These are phyloP conservation scores for Noctua janthe DNA, from an alignment of 2,888 invertebrate genomes.

Conservation along the genomic window DNA sequence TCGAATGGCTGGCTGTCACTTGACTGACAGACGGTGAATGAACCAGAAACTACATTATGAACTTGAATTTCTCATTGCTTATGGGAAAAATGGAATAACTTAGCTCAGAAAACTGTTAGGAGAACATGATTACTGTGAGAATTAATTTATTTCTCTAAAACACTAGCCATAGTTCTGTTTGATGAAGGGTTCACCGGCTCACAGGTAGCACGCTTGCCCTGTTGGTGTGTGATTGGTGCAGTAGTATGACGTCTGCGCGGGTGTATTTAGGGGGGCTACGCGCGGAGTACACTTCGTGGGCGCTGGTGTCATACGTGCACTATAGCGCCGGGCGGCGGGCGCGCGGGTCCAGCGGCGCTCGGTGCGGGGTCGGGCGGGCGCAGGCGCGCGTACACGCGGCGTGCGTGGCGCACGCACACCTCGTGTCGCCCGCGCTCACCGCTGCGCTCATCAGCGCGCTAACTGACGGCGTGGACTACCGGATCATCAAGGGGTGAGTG, in stretches of 20 bases:
- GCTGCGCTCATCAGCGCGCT: conserved; percentile 58
- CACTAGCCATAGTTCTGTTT: background rate
- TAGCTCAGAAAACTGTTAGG: background rate
- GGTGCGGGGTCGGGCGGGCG: conserved; percentile 29
- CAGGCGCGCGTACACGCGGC: conserved; percentile 63
- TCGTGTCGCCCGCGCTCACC: conserved; percentile 72
- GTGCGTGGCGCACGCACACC: conserved; percentile 72
- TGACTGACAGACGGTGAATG: background rate
- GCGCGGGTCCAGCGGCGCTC: conserved; percentile 25
- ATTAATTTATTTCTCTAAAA: background rate
- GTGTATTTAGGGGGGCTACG: conserved; percentile 72
- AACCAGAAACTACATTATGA: too few relatives aligned
- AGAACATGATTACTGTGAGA: too few relatives aligned
- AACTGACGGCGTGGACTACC: conserved; percentile 62
- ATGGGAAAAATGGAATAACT: background rate
- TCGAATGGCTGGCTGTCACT: background rate
- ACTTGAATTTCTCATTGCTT: background rate
- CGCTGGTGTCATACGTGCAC: conserved; percentile 77
- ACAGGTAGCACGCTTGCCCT: background rate
- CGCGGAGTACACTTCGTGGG: conserved; percentile 71
- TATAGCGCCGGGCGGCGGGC: conserved; percentile 68
- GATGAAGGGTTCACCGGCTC: background rate
- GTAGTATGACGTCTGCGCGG: background rate
- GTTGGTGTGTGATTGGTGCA: background rate
- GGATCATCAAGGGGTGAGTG: conserved; percentile 73